phyloP scores from a whole-genome alignment of 2,888 invertebrate species.

The Ecliptopera silaceata region DNA sequence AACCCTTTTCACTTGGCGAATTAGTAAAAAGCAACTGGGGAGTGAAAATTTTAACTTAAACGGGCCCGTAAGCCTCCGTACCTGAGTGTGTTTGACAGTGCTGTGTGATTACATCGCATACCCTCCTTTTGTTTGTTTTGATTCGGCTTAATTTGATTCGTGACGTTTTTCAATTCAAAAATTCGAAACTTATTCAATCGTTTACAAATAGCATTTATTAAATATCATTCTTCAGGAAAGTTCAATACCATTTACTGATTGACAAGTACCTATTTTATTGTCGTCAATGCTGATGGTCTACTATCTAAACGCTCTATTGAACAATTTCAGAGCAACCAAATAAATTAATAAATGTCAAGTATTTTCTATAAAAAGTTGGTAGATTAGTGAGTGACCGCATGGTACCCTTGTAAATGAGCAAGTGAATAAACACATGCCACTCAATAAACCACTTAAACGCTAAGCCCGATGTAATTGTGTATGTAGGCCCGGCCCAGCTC shows the following conservation, averaged over 20 bases:
- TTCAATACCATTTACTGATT: too few relatives aligned
- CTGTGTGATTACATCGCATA: slow-evolving; percentile 78
- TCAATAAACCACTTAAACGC: slow-evolving; percentile 61
- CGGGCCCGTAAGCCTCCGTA: slow-evolving; percentile 72
- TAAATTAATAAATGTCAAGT: too few relatives aligned
- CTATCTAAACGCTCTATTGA: too few relatives aligned
- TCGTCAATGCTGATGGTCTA: too few relatives aligned
- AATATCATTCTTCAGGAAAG: too few relatives aligned
- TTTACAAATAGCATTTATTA: too few relatives aligned
- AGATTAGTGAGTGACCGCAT: neutral
- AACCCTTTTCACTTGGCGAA: slow-evolving; percentile 84
- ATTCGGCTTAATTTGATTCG: slow-evolving; percentile 78
- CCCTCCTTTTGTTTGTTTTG: slow-evolving; percentile 79
- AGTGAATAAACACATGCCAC: slow-evolving; percentile 36
- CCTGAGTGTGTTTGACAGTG: slow-evolving; percentile 81
- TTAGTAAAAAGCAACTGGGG: slow-evolving; percentile 83
- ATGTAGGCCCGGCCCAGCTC: slow-evolving; percentile 51
- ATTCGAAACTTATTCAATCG: slow-evolving; percentile 43
- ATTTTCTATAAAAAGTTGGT: neutral
- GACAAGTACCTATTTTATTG: too few relatives aligned
- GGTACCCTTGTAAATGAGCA: slow-evolving; percentile 23
- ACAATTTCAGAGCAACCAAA: too few relatives aligned
- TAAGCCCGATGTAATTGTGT: slow-evolving; percentile 59
- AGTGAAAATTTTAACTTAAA: slow-evolving; percentile 83
- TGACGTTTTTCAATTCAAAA: slow-evolving; percentile 56